A percentile compares a stretch with the other conserved stretches of the same genome.
These are phyloP conservation scores for Grammomys dolichurus DNA, from an alignment of 2,113 vertebrate genomes.

Conservation along the genomic window DNA sequence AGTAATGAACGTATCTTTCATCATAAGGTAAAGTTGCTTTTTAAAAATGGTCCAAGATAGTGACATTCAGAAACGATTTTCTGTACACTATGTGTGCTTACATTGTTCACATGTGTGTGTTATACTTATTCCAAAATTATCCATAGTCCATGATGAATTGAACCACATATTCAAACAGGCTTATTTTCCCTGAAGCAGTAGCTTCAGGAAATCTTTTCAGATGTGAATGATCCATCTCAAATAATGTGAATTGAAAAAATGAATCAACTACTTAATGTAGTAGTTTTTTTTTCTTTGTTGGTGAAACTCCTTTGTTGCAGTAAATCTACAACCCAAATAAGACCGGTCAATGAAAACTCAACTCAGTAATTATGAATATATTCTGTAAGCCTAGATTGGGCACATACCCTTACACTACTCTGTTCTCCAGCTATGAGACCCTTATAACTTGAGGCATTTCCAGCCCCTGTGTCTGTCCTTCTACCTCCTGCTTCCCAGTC, in stretches of 20 bases:
- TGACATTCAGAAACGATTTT: conserved; percentile 87
- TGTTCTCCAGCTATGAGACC: too few species aligned
- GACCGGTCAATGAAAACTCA: too few species aligned
- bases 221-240: conserved; percentile 50
- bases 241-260: conserved; percentile 44
- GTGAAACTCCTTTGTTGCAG: too few species aligned
- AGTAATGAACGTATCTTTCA: conserved; percentile 89
- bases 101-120: conserved; percentile 9
- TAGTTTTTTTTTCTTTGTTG: not conserved
- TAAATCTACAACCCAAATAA: too few species aligned
- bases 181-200: conserved; percentile 4
- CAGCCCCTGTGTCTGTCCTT: too few species aligned
- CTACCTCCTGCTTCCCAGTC: too few species aligned
- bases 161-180: not conserved
- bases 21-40: conserved; percentile 80
- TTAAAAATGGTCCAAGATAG: conserved; percentile 80
- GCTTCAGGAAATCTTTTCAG: conserved; percentile 62
- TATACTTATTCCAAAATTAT: conserved; percentile 80
- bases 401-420: too few species aligned
- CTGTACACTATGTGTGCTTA: conserved; percentile 77
- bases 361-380: too few species aligned
- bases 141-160: conserved; percentile 50
- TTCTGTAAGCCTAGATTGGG: too few species aligned
- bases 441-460: too few species aligned
- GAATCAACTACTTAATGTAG: conserved; percentile 17